Percentiles rank a stretch among this genome's conserved stretches.
Conservation (phyloP, 1,140 invertebrate genomes). For the Akabosia matsudoensis region DNA sequence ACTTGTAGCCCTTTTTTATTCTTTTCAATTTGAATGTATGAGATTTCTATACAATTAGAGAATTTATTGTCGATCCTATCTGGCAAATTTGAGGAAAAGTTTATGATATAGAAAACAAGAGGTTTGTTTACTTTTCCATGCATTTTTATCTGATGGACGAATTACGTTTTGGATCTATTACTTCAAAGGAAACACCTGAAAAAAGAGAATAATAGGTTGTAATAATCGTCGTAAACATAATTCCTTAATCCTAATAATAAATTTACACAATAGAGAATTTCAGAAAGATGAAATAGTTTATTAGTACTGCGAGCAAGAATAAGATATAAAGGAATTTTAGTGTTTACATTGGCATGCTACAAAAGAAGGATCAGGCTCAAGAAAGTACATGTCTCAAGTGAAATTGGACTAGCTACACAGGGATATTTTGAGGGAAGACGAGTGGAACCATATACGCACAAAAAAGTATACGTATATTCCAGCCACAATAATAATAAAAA, state of each 20-base stretch:
- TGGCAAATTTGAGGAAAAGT: no score
- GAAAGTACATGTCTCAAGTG: neutral
- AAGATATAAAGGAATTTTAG: neutral
- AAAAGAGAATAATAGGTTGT: neutral
- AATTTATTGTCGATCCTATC: no score
- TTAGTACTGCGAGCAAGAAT: neutral
- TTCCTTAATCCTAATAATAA: conserved; percentile 17
- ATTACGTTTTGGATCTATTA: no score
- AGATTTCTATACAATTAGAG: no score
- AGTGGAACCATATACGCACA: no score
- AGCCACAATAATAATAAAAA: conserved; percentile 2
- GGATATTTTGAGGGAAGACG: neutral
- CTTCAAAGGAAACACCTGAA: neutral
- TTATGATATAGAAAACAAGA: no score
- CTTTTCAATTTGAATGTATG: no score
- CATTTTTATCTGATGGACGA: no score
- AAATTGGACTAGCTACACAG: neutral
- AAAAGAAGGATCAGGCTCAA: neutral
- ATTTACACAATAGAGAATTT: conserved; percentile 1
- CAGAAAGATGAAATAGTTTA: neutral
- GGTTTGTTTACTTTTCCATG: no score
- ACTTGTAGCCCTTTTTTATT: no score
- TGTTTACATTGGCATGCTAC: conserved; percentile 1
- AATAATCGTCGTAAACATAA: neutral
- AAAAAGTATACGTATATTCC: no score